Conservation (phyloP, 2,797 vertebrate species). For the Pristis pectinata region DNA sequence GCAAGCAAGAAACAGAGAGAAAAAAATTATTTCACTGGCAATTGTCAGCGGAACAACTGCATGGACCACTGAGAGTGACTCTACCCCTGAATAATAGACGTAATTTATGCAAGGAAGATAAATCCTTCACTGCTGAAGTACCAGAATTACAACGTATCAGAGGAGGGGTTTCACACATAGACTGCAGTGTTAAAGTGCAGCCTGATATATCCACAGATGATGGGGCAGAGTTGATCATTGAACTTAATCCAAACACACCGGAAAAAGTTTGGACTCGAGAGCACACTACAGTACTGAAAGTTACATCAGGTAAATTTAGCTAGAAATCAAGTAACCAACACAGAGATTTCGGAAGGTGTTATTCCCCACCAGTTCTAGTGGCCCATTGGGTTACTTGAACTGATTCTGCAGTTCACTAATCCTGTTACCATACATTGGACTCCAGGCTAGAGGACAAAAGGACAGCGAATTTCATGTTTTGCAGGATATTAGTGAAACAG, state of each 20-base stretch:
- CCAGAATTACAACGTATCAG: not conserved
- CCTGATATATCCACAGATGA: not conserved
- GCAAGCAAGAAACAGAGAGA: not conserved
- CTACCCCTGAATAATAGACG: not conserved
- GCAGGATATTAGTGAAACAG: too few relatives aligned
- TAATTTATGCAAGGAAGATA: not conserved
- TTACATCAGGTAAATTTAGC: not conserved
- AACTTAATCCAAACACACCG: not conserved
- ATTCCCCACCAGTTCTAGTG: too few relatives aligned
- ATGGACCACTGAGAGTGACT: not conserved
- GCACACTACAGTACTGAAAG: not conserved
- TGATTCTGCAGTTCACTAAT: too few relatives aligned
- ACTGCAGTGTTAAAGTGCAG: not conserved
- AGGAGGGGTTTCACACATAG: not conserved
- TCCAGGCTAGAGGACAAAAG: too few relatives aligned
- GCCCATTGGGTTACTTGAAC: too few relatives aligned
- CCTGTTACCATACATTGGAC: too few relatives aligned
- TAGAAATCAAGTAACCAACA: too few relatives aligned
- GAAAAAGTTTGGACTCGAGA: too few relatives aligned
- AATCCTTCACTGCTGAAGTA: not conserved
- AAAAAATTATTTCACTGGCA: not conserved
- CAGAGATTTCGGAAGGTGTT: not conserved
- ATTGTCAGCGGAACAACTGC: not conserved
- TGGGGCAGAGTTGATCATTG: not conserved
- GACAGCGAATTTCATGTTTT: too few relatives aligned